Conservation (phyloP, 1,140 invertebrate genomes). For the Asbolus verrucosus region DNA sequence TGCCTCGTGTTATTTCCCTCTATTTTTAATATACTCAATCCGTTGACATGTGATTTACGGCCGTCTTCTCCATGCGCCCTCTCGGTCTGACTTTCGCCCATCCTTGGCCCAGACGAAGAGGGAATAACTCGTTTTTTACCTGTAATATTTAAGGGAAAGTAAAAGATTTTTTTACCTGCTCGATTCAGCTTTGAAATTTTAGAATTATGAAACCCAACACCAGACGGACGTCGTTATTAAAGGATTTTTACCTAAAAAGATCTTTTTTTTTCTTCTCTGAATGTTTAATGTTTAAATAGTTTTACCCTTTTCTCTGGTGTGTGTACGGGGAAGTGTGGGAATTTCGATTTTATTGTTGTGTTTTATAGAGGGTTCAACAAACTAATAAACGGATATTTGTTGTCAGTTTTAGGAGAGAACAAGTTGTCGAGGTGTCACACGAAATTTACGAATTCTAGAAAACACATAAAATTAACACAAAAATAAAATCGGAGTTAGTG, state of each 20-base stretch:
- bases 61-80: too few species aligned
- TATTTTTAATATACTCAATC: constrained; percentile 45
- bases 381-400: constrained; percentile 14
- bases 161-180: constrained; percentile 26
- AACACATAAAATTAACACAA: too few species aligned
- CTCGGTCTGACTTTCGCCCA: neutral
- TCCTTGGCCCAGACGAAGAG: neutral
- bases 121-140: neutral
- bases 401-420: constrained; percentile 14
- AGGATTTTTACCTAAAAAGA: constrained; percentile 38
- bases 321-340: constrained; percentile 21
- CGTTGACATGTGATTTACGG: constrained; percentile 41
- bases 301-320: constrained; percentile 36
- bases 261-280: too few species aligned
- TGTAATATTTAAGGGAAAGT: constrained; percentile 31
- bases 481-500: too few species aligned
- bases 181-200: constrained; percentile 38
- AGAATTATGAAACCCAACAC: constrained; percentile 43
- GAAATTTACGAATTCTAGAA: too few species aligned
- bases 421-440: constrained; percentile 1
- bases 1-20: neutral
- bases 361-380: constrained; percentile 8
- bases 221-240: constrained; percentile 44
- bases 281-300: constrained; percentile 40
- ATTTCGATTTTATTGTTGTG: neutral